Evolutionary conservation across 1,140 invertebrate species (phyloP).

Genomic region (Aphelenchoides besseyi): DNA sequence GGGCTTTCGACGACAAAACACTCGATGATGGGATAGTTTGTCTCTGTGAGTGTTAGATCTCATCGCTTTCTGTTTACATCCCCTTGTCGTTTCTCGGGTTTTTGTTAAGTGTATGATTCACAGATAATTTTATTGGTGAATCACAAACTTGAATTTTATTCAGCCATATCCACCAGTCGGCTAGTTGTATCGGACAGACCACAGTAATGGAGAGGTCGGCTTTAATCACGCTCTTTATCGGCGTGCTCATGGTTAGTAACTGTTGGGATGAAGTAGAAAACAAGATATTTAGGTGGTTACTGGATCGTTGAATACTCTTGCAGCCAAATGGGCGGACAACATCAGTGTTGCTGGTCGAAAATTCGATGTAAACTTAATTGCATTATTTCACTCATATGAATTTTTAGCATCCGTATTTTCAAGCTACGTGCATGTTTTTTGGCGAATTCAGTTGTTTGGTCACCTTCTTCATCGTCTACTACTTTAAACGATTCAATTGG

Average conservation of each 20-base stretch:
- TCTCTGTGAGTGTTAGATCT: too few species aligned
- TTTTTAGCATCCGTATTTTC: conserved; percentile 18
- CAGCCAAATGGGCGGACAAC: conserved; percentile 62
- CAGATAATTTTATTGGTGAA: neutral
- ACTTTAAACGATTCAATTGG: conserved; percentile 32
- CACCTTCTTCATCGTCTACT: conserved; percentile 52
- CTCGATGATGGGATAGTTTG: too few species aligned
- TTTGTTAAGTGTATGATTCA: too few species aligned
- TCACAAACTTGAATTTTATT: neutral
- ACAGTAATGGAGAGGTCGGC: neutral
- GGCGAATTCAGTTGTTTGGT: conserved; percentile 60
- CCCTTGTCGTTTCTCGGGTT: too few species aligned
- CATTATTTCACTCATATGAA: neutral
- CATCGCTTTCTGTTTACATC: neutral
- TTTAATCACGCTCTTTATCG: conserved; percentile 3
- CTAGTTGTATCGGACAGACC: neutral
- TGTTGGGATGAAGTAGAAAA: too few species aligned
- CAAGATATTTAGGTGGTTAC: conserved; percentile 43
- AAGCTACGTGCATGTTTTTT: conserved; percentile 61
- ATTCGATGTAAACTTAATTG: conserved; percentile 39
- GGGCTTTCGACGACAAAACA: neutral
- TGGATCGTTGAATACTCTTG: conserved; percentile 58
- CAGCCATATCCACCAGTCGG: neutral
- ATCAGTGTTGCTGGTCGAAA: conserved; percentile 51
- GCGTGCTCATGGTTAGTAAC: neutral